These are phyloP conservation scores for Notocelia uddmanniana DNA, from an alignment of 2,888 invertebrate genomes.

Conservation along the genomic window DNA sequence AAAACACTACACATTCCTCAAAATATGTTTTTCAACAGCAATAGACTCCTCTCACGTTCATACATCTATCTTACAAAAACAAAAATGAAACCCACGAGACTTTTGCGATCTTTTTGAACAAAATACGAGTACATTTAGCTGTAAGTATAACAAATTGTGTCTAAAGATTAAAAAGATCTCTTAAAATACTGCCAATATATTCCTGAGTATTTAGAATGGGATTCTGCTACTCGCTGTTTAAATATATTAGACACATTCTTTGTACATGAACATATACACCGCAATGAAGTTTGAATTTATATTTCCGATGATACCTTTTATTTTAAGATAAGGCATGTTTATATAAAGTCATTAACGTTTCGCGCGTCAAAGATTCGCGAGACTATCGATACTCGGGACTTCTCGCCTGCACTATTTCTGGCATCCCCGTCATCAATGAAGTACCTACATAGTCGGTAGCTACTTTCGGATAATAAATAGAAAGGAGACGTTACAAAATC, in stretches of 20 bases:
- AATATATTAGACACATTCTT: slow-evolving; percentile 35
- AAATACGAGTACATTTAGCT: slow-evolving; percentile 9
- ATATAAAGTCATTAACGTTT: slow-evolving; percentile 71
- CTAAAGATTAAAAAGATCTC: slow-evolving; percentile 19
- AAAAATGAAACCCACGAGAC: slow-evolving; percentile 56
- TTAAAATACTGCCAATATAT: slow-evolving; percentile 12
- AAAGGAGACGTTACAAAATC: background rate
- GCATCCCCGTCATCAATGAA: slow-evolving; percentile 47
- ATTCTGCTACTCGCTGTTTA: slow-evolving; percentile 27
- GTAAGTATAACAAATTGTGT: slow-evolving; percentile 14
- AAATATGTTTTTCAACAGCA: slow-evolving; percentile 37
- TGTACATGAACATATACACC: slow-evolving; percentile 38
- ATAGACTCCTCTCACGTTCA: slow-evolving; percentile 57
- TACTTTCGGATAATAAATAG: slow-evolving; percentile 6
- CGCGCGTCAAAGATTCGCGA: slow-evolving; percentile 71
- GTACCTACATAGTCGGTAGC: slow-evolving; percentile 14
- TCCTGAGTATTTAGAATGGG: slow-evolving; percentile 15
- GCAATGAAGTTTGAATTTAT: slow-evolving; percentile 37
- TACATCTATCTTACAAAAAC: slow-evolving; percentile 57
- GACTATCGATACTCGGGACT: slow-evolving; percentile 60
- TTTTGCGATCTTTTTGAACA: slow-evolving; percentile 25
- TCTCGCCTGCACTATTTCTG: slow-evolving; percentile 63
- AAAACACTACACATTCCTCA: background rate
- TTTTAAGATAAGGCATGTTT: slow-evolving; percentile 55
- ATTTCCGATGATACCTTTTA: slow-evolving; percentile 42